These are phyloP conservation scores for Catocala nupta DNA, from an alignment of 2,888 invertebrate species.

Conservation along the genomic window DNA sequence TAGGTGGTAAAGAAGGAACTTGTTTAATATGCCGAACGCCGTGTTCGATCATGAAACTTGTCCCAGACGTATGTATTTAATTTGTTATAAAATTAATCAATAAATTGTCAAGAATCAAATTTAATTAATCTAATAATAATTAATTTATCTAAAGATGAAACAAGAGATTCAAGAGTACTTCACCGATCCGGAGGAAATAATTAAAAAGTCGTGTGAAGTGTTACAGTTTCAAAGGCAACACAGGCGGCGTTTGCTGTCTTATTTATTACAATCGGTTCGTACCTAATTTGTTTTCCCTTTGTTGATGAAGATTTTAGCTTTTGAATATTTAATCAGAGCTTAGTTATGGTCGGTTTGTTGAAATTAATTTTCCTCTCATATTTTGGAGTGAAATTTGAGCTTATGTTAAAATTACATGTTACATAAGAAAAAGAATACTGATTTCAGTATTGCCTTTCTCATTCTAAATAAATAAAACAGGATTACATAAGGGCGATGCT, in stretches of 20 bases:
- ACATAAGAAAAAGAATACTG: no score
- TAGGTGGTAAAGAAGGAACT: constrained; percentile 77
- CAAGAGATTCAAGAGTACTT: constrained; percentile 85
- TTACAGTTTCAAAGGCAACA: constrained; percentile 84
- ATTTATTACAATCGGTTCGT: constrained; percentile 82
- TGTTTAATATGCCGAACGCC: constrained; percentile 80
- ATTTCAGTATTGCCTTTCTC: no score
- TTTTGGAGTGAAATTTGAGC: no score
- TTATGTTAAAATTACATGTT: no score
- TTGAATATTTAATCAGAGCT: constrained; percentile 16
- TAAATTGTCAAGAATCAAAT: constrained; percentile 32
- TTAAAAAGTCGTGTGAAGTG: constrained; percentile 81
- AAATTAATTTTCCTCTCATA: not conserved
- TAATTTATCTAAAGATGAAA: constrained; percentile 74
- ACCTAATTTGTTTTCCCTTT: constrained; percentile 23
- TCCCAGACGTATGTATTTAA: constrained; percentile 74
- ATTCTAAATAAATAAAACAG: no score
- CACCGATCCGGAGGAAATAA: constrained; percentile 83
- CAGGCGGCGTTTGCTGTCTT: constrained; percentile 77
- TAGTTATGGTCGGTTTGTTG: constrained; percentile 15
- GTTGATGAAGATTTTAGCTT: constrained; percentile 17
- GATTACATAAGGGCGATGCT: no score
- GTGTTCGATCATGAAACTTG: constrained; percentile 81
- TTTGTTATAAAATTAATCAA: constrained; percentile 4
- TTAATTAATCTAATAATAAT: constrained; percentile 32